Evolutionary conservation across 2,888 invertebrate species (phyloP).

Genomic region (Lasioglossum oenotherae): DNA sequence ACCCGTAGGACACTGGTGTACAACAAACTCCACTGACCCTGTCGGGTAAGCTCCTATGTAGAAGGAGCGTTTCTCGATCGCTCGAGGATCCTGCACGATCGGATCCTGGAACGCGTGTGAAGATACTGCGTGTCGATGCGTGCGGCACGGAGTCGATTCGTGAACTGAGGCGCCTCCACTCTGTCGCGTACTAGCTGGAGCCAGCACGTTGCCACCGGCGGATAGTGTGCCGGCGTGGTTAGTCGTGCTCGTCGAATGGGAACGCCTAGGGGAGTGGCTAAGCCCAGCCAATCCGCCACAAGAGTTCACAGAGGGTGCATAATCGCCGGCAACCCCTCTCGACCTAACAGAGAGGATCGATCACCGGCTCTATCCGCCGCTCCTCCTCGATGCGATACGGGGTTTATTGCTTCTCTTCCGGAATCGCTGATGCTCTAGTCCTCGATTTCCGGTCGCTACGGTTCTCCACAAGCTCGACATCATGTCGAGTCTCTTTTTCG

Average conservation of each 20-base stretch:
- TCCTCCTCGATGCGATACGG: constrained; percentile 26
- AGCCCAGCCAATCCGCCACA: constrained; percentile 73
- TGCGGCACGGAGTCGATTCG: constrained; percentile 78
- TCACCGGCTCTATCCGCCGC: constrained; percentile 48
- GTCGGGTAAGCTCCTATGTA: not conserved
- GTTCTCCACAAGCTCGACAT: not conserved
- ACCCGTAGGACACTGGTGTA: constrained; percentile 1
- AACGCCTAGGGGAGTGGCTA: constrained; percentile 80
- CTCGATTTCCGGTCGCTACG: constrained; percentile 13
- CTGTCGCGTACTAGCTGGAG: constrained; percentile 60
- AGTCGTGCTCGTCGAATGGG: constrained; percentile 55
- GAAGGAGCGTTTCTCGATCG: not conserved
- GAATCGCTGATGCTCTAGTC: constrained; percentile 31
- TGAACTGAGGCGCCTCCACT: constrained; percentile 75
- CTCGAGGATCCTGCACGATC: constrained; percentile 15
- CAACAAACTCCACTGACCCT: constrained; percentile 13
- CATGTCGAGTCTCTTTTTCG: not conserved
- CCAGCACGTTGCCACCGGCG: constrained; percentile 57
- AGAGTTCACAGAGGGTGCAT: constrained; percentile 68
- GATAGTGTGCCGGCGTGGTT: constrained; percentile 53
- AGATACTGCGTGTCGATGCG: constrained; percentile 70
- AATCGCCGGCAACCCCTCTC: constrained; percentile 68
- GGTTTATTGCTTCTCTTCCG: constrained; percentile 36
- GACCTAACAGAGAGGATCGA: constrained; percentile 59
- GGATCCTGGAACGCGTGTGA: constrained; percentile 3